Evolutionary conservation across 2,113 vertebrate species (phyloP).

Genomic region (Coptodon bakossiorum): DNA sequence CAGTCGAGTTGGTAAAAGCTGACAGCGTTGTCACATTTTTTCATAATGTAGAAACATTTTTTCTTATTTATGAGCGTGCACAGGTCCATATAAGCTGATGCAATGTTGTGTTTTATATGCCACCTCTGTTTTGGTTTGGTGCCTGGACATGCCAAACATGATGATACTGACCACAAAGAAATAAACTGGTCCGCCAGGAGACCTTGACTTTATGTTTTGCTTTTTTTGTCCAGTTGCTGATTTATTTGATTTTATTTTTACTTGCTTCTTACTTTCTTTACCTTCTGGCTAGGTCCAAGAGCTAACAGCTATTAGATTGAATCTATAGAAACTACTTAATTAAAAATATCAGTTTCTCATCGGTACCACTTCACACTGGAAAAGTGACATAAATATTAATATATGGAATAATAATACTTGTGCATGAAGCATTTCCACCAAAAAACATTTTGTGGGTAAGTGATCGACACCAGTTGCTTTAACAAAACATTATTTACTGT

Average conservation of each 20-base stretch:
- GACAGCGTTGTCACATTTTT: not conserved
- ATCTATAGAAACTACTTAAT: not conserved
- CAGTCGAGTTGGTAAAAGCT: not conserved
- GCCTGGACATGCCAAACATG: not conserved
- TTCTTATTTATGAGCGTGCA: not conserved
- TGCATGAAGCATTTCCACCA: not conserved
- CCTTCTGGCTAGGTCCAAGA: not conserved
- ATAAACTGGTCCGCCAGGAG: accelerated
- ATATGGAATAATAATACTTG: not conserved
- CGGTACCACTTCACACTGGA: accelerated
- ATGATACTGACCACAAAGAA: not conserved
- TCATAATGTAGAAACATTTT: not conserved
- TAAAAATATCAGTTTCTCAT: not conserved
- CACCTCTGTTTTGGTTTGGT: not conserved
- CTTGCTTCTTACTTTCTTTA: not conserved
- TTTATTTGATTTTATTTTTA: not conserved
- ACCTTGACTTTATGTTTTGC: not conserved
- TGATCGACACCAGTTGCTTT: accelerated
- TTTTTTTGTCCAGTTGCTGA: not conserved
- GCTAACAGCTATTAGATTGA: not conserved
- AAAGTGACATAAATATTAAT: not conserved
- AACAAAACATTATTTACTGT: not conserved
- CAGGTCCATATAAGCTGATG: not conserved
- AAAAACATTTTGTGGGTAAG: not conserved
- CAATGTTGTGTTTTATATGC: accelerated